phyloP scores from a whole-genome alignment of 2,113 vertebrate genomes.

The Mionectes macconnelli region DNA sequence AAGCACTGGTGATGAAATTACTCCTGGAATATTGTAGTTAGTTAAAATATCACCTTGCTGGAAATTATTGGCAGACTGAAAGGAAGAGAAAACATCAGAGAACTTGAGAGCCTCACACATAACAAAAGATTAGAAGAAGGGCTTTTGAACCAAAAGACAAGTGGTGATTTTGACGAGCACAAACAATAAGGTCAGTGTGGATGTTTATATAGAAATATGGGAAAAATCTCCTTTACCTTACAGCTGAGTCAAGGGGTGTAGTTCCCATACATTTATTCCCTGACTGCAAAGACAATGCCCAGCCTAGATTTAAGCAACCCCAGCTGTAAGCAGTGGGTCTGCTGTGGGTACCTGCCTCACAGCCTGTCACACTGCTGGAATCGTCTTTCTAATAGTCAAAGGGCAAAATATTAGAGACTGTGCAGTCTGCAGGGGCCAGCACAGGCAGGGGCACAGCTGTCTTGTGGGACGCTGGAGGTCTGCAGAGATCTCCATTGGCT shows the following conservation, averaged over 20 bases:
- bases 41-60: conserved; percentile 12
- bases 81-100: neutral
- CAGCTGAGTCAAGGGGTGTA: neutral
- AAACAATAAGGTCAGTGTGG: neutral
- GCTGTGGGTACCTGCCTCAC: neutral
- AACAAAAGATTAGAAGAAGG: neutral
- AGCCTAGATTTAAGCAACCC: neutral
- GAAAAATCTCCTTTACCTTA: neutral
- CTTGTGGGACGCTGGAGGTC: neutral
- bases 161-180: neutral
- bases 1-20: neutral
- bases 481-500: neutral
- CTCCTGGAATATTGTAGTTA: neutral
- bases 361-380: neutral
- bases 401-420: neutral
- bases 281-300: neutral
- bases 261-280: neutral
- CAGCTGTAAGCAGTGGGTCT: neutral
- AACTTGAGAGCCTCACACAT: neutral
- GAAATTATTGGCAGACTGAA: neutral
- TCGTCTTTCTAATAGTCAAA: neutral
- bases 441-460: neutral
- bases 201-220: neutral
- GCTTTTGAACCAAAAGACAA: neutral
- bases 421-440: neutral